Conservation (phyloP, 1,140 invertebrate species). For the Aphidius ervi region DNA sequence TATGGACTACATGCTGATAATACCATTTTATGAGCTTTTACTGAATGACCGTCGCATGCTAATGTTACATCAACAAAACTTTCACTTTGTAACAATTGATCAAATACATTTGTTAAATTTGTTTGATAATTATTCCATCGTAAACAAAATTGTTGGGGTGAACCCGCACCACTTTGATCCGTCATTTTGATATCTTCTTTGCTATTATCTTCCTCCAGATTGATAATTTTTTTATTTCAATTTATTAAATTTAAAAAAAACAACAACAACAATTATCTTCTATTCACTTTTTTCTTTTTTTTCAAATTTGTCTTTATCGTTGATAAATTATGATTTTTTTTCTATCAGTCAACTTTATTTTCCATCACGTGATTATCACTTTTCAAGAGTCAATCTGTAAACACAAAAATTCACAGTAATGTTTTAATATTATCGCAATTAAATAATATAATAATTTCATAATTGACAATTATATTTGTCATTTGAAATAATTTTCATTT, state of each 20-base stretch:
- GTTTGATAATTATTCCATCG: constrained; percentile 93
- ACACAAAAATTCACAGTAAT: constrained; percentile 11
- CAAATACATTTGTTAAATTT: constrained; percentile 87
- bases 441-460: too few species aligned
- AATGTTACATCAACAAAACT: constrained; percentile 89
- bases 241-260: too few species aligned
- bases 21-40: constrained; percentile 91
- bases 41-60: constrained; percentile 83
- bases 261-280: background rate
- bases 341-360: too few species aligned
- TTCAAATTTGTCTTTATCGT: background rate
- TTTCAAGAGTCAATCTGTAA: constrained; percentile 11
- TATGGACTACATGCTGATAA: constrained; percentile 89
- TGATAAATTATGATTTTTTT: background rate
- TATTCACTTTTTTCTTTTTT: background rate
- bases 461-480: too few species aligned
- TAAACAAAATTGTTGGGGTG: constrained; percentile 75
- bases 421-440: too few species aligned
- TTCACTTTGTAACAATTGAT: constrained; percentile 85
- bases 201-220: too few species aligned
- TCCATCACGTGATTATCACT: too few species aligned
- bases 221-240: background rate
- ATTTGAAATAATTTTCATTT: too few species aligned
- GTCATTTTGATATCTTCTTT: constrained; percentile 36
- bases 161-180: constrained; percentile 51